Base-by-base conservation (phyloP, 1,140 invertebrate species). In the Triops cancriformis region DNA sequence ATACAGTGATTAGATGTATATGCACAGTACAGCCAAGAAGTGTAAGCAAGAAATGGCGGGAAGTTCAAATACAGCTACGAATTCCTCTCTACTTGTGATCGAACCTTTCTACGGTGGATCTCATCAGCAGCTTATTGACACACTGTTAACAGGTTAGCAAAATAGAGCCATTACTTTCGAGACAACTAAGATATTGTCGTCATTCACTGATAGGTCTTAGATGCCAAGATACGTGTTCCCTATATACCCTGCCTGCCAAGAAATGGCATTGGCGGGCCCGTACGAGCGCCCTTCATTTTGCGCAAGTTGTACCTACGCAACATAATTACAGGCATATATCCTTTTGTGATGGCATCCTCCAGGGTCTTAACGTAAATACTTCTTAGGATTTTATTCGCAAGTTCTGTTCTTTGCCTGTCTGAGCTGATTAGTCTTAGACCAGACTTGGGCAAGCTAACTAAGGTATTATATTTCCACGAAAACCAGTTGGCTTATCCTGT, bases 251-350 rank as follows among this genome's bases (percentile, higher is more conserved):
- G 81, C 85, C 88, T 14, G 88, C 88, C 6, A 93, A 92, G 82
- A 93, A 93, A 82, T 93, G 92, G 92, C 92, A 92, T 81, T 93
- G 92, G 92, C 83, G 90, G 80, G 90, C 91, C 0, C 83, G 92
- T 76, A 91, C 89, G 41, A 88, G 89, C 37, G 89, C 91, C 0
- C 82, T 93, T 0, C 87, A 89, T 78, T 87, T 93, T 78, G 86
- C 87, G 23, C 86, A 89, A 81, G 81, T 83, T 7, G 90, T 93
- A 77, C 89, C 90, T 12, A 79, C 80, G 51, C 81, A 86, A 43
- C 83, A 87, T 75, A 84, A 85, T 26, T 89, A 86, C 82, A 86
- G 79, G 76, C 41, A 76, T 1, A 26, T 76, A n/a, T 72, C 2
- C n/a, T 6, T 12, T n/a, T 42, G n/a, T 14, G 79, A 80, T 73